phyloP scores from a whole-genome alignment of 2,113 vertebrate species.

The Scolopax mira region DNA sequence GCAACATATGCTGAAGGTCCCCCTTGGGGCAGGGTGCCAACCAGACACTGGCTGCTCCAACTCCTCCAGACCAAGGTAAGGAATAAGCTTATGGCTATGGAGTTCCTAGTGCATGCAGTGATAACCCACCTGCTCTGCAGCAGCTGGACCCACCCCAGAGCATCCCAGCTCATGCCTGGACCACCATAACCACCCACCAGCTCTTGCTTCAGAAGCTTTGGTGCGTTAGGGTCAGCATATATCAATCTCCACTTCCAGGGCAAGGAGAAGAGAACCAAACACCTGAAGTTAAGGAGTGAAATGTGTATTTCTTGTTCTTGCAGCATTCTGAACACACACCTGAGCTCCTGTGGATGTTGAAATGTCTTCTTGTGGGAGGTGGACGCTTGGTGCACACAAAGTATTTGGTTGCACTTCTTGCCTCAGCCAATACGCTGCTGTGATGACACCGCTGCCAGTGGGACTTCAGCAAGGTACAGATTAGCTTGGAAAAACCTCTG shows the following conservation, averaged over 20 bases:
- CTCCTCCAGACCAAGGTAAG: neutral
- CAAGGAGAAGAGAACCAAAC: neutral
- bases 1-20: neutral
- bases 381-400: neutral
- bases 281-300: neutral
- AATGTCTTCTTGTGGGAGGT: neutral
- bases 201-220: neutral
- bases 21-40: neutral
- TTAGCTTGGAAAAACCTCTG: neutral
- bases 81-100: too few species aligned
- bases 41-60: neutral
- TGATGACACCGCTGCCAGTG: neutral
- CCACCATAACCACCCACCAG: neutral
- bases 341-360: neutral
- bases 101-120: rapidly evolving
- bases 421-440: neutral
- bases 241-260: neutral
- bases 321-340: rapidly evolving
- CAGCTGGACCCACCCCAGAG: neutral
- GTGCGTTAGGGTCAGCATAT: neutral
- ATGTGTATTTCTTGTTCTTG: neutral
- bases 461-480: neutral
- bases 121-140: neutral
- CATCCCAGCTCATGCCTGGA: neutral
- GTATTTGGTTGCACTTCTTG: neutral